Percentiles rank a stretch among this genome's conserved stretches.
Evolutionary conservation across 1,140 invertebrate species (phyloP).

Genomic region (Camponotus pennsylvanicus): DNA sequence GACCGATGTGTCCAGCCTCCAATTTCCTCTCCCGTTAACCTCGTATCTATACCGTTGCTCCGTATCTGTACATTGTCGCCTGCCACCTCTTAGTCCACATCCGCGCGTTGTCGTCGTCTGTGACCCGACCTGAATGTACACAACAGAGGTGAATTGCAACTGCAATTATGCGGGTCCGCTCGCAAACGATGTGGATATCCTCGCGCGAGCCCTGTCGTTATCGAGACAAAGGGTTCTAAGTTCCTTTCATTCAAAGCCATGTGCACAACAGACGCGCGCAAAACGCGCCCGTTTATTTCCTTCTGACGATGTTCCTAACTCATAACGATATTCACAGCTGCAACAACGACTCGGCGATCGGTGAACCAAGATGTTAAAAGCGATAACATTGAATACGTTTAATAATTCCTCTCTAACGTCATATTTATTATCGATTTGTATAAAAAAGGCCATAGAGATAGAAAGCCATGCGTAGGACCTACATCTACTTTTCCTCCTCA

Average conservation of each 20-base stretch:
- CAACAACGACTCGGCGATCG: constrained; percentile 4
- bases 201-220: constrained; percentile 37
- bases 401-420: neutral
- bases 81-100: constrained; percentile 50
- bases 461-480: neutral
- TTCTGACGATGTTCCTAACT: constrained; percentile 4
- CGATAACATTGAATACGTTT: neutral
- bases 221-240: constrained; percentile 48
- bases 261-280: neutral
- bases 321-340: neutral
- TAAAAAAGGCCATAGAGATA: neutral
- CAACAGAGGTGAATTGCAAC: constrained; percentile 75
- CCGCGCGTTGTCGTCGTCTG: constrained; percentile 70
- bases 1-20: constrained; percentile 73
- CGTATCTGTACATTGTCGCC: constrained; percentile 71
- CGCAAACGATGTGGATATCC: constrained; percentile 64
- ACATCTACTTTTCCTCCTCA: neutral
- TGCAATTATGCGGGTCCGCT: constrained; percentile 68
- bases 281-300: constrained; percentile 23
- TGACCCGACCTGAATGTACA: constrained; percentile 73
- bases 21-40: constrained; percentile 76
- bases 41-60: constrained; percentile 71
- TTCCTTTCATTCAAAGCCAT: constrained; percentile 30
- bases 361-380: neutral
- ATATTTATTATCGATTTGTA: neutral